Evolutionary conservation across 2,113 vertebrate genomes (phyloP), one percentile per base, ranked within the genome.

Genomic region (Corythoichthys haematopterus): DNA sequence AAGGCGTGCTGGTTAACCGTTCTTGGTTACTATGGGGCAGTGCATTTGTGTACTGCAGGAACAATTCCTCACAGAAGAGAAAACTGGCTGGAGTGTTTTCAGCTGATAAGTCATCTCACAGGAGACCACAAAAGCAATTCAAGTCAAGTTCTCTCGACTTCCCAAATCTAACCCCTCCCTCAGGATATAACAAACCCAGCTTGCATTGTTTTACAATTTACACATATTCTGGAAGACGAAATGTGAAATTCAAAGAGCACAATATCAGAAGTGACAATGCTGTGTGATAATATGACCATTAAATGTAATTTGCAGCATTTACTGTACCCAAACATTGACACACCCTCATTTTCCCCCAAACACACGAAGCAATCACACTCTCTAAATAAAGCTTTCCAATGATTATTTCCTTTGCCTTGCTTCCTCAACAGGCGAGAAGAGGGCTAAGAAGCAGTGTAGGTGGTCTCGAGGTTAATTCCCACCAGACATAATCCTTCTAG

Each of bases 71-170:
- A 48, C 35, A 65, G 63, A 38, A 69, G 52, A 65, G 16, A 58
- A 60, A 60, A 68, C 20, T 60, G 13, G 7, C 53, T 28, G 35
- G 59, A 66, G 65, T 58, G 71, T 58, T 77, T 89, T 84, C 71
- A 71, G 84, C 70, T 72, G 73, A 80, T 81, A 84, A 84, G 51
- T 71, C 74, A 84, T 85, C 80, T 65, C 84, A 88, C 85, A 88
- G 89, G 87, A 91, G 91, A 90, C 88, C 86, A 76, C 86, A 81
- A 80, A 86, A 88, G 85, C 81, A 78, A 84, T 85, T 82, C 79
- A 86, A 36, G 80, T 82, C 50, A 58, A 76, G 82, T 88, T 88
- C 86, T 77, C 86, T 79, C 81, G 82, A 87, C 83, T 91, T 88
- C 87, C 88, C 80, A 77, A 87, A 83, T 75, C 80, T 82, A 64